Base-by-base conservation (phyloP, 2,888 invertebrate species). In the Drosophila anceps region DNA sequence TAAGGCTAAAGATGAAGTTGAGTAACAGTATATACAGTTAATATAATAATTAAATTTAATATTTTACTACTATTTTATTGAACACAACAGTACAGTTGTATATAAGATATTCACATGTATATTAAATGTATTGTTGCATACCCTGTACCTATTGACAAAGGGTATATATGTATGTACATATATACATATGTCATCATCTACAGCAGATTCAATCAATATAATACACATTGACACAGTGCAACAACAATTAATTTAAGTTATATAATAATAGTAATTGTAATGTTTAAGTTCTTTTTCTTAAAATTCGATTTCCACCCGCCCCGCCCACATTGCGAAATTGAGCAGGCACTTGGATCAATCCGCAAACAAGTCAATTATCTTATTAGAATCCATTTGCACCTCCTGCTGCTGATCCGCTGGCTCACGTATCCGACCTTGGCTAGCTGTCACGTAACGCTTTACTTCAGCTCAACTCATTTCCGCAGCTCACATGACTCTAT, bases 401-500 rank as follows among this genome's bases (percentile, higher is more conserved):
- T 33, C 18, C 51, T 18, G 12, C 48, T 39, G 18, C 6, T 20
- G 13, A 51, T 46, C 15, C 37, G 12, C 44, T n/a, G 10, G 35
- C 55, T 50, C 58, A 33, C 46, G 55, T 33, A 18, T 39, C 27
- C 24, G 15, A 6, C 24, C 24, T 6, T n/a, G 62, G 44, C 59
- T 51, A 44, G n/a, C 50, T 33, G 81, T 64, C 85, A 85, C 85
- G 90, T 90, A 90, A 57, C 87, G 74, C 64, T 88, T 88, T 88
- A 88, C 90, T 79, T 88, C 69, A 81, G 87, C 73, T 84, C 79
- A 88, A 86, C 89, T 86, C 88, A 86, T 86, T 86, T 90, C 85
- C 85, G 82, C 70, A 69, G 82, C 79, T 90, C 90, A 82, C 89
- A 86, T 90, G 89, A 90, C 90, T 90, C 88, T 90, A 86, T 88